Percentiles rank a stretch among this genome's conserved stretches.
These are phyloP conservation scores for Chunga burmeisteri DNA, from an alignment of 2,113 vertebrate genomes.

Conservation along the genomic window DNA sequence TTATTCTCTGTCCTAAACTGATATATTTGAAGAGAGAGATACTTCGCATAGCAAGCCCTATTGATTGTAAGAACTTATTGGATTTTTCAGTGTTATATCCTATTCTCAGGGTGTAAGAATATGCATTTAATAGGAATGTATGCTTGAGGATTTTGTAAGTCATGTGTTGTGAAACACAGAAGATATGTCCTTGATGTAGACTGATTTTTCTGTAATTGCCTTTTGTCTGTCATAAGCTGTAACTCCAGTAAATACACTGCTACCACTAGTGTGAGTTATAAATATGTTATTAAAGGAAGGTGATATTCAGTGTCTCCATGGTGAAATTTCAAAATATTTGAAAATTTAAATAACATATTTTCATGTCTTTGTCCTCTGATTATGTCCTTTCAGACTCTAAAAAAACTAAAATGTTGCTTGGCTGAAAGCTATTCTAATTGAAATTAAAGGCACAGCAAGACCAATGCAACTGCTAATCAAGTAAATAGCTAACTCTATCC, in stretches of 20 bases:
- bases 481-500: conserved; percentile 43
- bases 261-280: conserved; percentile 17
- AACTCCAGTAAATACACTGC: not conserved
- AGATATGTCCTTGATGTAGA: not conserved
- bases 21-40: not conserved
- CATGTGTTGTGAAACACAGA: not conserved
- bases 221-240: not conserved
- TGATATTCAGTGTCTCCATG: conserved; percentile 11
- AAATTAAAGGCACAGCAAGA: conserved; percentile 66
- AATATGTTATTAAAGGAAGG: conserved; percentile 30
- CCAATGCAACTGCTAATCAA: conserved; percentile 42
- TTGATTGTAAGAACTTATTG: conserved; percentile 23
- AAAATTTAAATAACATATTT: conserved; percentile 45
- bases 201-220: not conserved
- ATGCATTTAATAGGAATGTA: not conserved
- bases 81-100: not conserved
- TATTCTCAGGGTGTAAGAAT: not conserved
- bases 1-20: not conserved
- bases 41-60: not conserved
- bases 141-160: not conserved
- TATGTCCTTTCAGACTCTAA: conserved; percentile 48
- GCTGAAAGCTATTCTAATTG: conserved; percentile 55
- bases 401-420: conserved; percentile 19
- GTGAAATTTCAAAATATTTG: conserved; percentile 63
- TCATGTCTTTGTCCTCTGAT: conserved; percentile 52